phyloP scores from a whole-genome alignment of 2,113 vertebrate species.

The Holacanthus passer region DNA sequence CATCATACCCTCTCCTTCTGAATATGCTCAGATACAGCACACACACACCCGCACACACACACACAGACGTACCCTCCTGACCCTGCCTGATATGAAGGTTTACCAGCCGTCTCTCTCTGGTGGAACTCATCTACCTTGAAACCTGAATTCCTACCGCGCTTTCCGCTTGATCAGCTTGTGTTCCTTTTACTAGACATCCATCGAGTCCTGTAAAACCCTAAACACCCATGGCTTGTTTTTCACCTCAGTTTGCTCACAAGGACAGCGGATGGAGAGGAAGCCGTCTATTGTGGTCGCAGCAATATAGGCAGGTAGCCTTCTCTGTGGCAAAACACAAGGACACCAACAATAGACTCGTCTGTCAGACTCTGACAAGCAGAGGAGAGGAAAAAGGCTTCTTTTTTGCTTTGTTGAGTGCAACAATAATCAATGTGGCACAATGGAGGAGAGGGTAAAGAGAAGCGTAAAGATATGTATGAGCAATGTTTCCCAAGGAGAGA shows the following conservation, averaged over 20 bases:
- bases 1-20: slow-evolving; percentile 28
- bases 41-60: slow-evolving; percentile 1
- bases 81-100: slow-evolving; percentile 66
- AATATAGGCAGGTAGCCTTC: slow-evolving; percentile 11
- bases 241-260: slow-evolving; percentile 20
- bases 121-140: slow-evolving; percentile 66
- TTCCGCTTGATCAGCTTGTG: slow-evolving; percentile 39
- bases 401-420: slow-evolving; percentile 29
- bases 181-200: slow-evolving; percentile 55
- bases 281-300: not conserved
- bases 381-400: not conserved
- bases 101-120: slow-evolving; percentile 59
- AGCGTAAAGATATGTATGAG: slow-evolving; percentile 17
- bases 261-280: slow-evolving; percentile 9
- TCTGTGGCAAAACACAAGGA: slow-evolving; percentile 6
- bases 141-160: slow-evolving; percentile 31
- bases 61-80: slow-evolving; percentile 51
- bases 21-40: slow-evolving; percentile 39
- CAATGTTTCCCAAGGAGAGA: slow-evolving; percentile 19
- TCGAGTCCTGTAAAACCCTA: slow-evolving; percentile 38
- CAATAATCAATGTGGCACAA: slow-evolving; percentile 4
- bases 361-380: slow-evolving; percentile 23
- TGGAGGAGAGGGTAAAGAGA: not conserved
- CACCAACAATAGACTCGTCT: slow-evolving; percentile 26
- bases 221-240: slow-evolving; percentile 40